Evolutionary conservation across 2,888 invertebrate species (phyloP).

Genomic region (Pristionchus arcanus): DNA sequence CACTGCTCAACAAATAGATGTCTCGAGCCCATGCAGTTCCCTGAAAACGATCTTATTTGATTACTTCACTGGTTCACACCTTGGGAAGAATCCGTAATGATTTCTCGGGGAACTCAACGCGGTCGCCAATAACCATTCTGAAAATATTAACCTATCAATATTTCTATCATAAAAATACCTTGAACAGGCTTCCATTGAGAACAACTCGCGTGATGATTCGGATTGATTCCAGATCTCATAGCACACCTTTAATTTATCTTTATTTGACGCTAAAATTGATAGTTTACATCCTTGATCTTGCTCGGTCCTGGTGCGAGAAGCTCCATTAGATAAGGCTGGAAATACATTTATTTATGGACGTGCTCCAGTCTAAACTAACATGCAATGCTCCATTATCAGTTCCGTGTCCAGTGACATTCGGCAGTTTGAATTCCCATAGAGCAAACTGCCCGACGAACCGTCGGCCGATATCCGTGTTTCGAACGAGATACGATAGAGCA

Average conservation of each 20-base stretch:
- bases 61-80: background rate
- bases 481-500: conserved; percentile 11
- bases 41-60: background rate
- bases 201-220: background rate
- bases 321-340: conserved; percentile 44
- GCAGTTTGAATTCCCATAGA: conserved; percentile 41
- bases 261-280: no score
- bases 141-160: background rate
- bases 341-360: background rate
- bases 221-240: conserved; percentile 35
- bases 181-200: conserved; percentile 9
- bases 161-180: background rate
- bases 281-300: background rate
- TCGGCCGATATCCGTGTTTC: background rate
- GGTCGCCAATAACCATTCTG: conserved; percentile 34
- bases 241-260: background rate
- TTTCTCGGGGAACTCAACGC: conserved; percentile 30
- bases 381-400: conserved; percentile 54
- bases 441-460: background rate
- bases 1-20: background rate
- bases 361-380: background rate
- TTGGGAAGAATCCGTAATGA: conserved; percentile 16
- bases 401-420: conserved; percentile 1
- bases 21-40: conserved; percentile 34
- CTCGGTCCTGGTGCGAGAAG: conserved; percentile 30